Evolutionary conservation across 2,113 vertebrate genomes (phyloP), one percentile per base, ranked within the genome.

Genomic region (Heterocephalus glaber): DNA sequence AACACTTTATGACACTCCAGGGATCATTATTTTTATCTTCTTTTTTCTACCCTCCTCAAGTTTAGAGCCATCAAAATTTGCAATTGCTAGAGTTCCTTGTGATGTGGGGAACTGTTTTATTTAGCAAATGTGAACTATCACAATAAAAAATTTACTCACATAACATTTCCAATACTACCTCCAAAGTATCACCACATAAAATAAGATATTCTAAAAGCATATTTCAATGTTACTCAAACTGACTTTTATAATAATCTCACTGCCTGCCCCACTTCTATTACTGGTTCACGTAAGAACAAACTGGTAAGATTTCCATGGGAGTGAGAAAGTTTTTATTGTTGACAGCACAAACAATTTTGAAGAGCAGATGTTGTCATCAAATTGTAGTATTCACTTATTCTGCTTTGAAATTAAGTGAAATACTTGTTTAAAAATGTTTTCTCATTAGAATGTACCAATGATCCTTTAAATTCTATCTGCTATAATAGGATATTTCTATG

Each of bases 391-490:
- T 98, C 94, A 83, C 90, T 95, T 86, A 85, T 24, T 93, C 83
- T 84, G 76, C 95, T 97, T 96, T 94, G 98, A 97, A 98, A 98
- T 97, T 96, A 98, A 97, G 97, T 88, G 89, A 98, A 97, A 92
- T 52, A 95, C 89, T 97, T 95, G 87, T 98, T 98, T 97, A 96
- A 97, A 98, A 98, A 98, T 91, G 96, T 97, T 96, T 97, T 97
- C 98, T 97, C 98, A 98, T 98, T 98, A 98, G 96, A 94, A 98
- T 96, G 74, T 97, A 97, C 66, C 66, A 98, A 98, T 97, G 98
- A 98, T 97, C 97, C 92, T 98, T 97, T 38, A 97, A 98, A 98
- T 96, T 97, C 92, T 98, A 94, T 97, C 93, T 97, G 94, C 93
- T 97, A 65, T 96, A 98, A 98, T n/a, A 97, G 97, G 97, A 97